Percentiles rank a stretch among this genome's conserved stretches.
Conservation (phyloP, 2,888 invertebrate genomes). For the Cosmia pyralina region DNA sequence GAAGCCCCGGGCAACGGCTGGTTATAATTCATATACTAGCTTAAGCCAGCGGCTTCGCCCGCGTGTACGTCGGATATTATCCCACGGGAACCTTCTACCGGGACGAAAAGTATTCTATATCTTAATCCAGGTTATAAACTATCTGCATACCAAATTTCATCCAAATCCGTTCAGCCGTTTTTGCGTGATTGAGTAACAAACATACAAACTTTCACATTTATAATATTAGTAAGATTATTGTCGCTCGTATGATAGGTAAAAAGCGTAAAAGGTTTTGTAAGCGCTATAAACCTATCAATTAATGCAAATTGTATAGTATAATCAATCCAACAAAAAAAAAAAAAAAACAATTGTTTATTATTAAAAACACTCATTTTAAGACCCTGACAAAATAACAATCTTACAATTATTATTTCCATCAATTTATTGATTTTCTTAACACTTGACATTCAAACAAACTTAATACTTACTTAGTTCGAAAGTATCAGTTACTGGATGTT, state of each 20-base stretch:
- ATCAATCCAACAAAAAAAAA: background rate
- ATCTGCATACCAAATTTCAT: too few relatives aligned
- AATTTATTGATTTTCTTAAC: conserved; percentile 10
- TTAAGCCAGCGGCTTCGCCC: too few relatives aligned
- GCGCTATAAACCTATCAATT: background rate
- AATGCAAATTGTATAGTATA: background rate
- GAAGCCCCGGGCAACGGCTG: too few relatives aligned
- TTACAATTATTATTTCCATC: background rate
- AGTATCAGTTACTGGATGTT: conserved; percentile 1
- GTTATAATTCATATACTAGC: too few relatives aligned
- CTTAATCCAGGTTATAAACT: too few relatives aligned
- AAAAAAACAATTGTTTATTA: background rate
- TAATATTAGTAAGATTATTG: too few relatives aligned
- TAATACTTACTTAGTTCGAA: background rate
- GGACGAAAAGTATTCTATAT: too few relatives aligned
- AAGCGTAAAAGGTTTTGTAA: background rate
- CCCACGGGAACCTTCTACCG: too few relatives aligned
- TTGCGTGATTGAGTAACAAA: too few relatives aligned
- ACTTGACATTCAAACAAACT: conserved; percentile 7
- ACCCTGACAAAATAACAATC: background rate
- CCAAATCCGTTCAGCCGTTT: too few relatives aligned
- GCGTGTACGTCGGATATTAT: too few relatives aligned
- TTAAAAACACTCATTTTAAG: background rate
- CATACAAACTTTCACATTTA: too few relatives aligned
- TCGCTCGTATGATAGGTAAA: background rate